Base-by-base conservation (phyloP, 2,888 invertebrate species). In the Papilio gigon region DNA sequence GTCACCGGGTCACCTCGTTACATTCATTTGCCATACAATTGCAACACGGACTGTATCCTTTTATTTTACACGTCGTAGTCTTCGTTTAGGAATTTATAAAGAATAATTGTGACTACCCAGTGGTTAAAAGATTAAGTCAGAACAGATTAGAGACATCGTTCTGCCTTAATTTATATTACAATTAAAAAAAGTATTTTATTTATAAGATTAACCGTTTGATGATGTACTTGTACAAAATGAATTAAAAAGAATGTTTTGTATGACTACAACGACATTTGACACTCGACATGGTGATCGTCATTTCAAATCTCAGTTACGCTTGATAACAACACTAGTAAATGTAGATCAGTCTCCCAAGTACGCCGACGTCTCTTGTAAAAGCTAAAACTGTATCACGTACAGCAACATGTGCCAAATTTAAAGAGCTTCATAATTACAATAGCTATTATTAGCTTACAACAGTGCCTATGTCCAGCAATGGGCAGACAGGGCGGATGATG, bases 1-100 rank as follows among this genome's bases (percentile, higher is more conserved):
- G 86, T 81, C 85, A 84, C 70, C 80, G 71, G 79, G 84, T 77
- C 84, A 83, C 78, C 76, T 73, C 73, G 70, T 73, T 74, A 73
- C 73, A 70, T 68, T 65, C 56, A 65, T 50, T 71, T 42, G 42
- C 22, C 60, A 42, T 14, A 35, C n/a, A 66, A 17, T 42, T 30
- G 58, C 50, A 17, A 14, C n/a, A 62, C 17, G 8, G 27, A 61
- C 27, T 35, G 58, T 11, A 8, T 53, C 22, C 4, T n/a, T 33
- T 17, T 8, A 0, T 25, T 25, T 14, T 25, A 50, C 25, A 25
- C 50, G 14, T 50, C 14, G 5, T 25, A 12, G 12, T 4, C 11
- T 25, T 8, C 47, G 22, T 11, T 22, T 50, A 17, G 20, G 42
- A 22, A 4, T 11, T 12, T 47, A 11, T 40, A 14, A 40, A 14